Evolutionary conservation across 2,113 vertebrate species (phyloP).

Genomic region (Edolisoma coerulescens): DNA sequence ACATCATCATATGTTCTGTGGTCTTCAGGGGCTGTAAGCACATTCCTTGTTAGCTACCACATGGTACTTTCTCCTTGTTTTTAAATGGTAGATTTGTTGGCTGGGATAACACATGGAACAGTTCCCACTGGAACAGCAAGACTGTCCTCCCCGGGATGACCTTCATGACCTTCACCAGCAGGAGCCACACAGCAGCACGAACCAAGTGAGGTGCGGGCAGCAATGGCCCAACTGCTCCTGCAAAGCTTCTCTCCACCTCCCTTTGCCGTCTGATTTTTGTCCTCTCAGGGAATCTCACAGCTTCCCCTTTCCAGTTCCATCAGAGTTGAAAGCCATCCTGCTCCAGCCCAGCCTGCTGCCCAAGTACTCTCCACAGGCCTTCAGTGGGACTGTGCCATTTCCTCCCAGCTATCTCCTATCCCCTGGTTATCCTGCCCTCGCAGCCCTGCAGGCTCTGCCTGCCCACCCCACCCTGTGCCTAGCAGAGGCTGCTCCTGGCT

Average conservation of each 20-base stretch:
- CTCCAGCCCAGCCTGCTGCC: neutral
- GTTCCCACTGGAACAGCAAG: neutral
- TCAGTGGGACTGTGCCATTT: neutral
- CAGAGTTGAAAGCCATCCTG: neutral
- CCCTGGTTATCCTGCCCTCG: fast-evolving
- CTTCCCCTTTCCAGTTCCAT: neutral
- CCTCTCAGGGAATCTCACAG: neutral
- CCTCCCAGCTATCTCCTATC: neutral
- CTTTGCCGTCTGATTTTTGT: neutral
- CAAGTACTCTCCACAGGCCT: neutral
- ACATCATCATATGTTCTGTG: neutral
- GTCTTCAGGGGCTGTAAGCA: neutral
- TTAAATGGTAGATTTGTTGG: neutral
- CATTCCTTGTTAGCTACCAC: neutral
- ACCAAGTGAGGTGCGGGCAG: neutral
- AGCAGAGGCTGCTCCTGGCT: neutral
- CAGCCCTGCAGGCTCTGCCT: neutral
- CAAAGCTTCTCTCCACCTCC: neutral
- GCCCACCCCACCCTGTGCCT: neutral
- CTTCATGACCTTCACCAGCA: neutral
- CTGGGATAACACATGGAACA: neutral
- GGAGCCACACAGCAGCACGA: neutral
- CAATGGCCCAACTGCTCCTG: neutral
- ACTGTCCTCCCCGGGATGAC: neutral
- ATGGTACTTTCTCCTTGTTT: neutral